These are phyloP conservation scores for Oceanodroma leucorhoa DNA, from an alignment of 2,797 vertebrate species.

Conservation along the genomic window DNA sequence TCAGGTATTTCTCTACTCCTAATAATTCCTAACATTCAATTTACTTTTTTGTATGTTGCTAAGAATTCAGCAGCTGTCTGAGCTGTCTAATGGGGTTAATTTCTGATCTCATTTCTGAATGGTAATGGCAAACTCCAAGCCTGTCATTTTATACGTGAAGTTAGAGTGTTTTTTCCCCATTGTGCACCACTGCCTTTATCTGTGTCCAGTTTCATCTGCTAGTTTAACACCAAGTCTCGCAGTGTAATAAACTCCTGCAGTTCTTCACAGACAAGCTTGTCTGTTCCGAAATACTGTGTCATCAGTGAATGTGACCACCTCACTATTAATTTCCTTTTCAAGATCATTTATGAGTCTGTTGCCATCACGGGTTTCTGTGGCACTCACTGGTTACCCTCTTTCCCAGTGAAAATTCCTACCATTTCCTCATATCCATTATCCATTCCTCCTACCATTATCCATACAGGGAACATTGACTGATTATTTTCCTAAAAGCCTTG, in stretches of 20 bases:
- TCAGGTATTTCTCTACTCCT: not conserved
- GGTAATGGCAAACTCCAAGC: not conserved
- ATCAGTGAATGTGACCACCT: not conserved
- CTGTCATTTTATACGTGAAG: not conserved
- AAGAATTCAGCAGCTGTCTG: not conserved
- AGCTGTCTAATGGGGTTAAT: not conserved
- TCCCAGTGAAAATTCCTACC: not conserved
- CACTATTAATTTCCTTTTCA: not conserved
- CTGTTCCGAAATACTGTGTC: not conserved
- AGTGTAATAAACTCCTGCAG: not conserved
- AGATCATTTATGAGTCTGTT: not conserved
- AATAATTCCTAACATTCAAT: not conserved
- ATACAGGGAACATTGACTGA: rapidly evolving
- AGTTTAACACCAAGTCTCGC: not conserved
- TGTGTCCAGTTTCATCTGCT: not conserved
- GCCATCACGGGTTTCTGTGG: not conserved
- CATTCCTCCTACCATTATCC: not conserved
- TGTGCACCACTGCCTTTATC: not conserved
- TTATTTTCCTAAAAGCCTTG: not conserved
- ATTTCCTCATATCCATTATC: not conserved
- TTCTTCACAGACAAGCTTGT: not conserved
- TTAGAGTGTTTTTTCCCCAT: not conserved
- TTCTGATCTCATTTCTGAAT: not conserved
- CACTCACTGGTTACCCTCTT: not conserved
- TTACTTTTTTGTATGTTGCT: not conserved